Evolutionary conservation across 2,888 invertebrate genomes (phyloP).

Genomic region (Drosophila leonis): DNA sequence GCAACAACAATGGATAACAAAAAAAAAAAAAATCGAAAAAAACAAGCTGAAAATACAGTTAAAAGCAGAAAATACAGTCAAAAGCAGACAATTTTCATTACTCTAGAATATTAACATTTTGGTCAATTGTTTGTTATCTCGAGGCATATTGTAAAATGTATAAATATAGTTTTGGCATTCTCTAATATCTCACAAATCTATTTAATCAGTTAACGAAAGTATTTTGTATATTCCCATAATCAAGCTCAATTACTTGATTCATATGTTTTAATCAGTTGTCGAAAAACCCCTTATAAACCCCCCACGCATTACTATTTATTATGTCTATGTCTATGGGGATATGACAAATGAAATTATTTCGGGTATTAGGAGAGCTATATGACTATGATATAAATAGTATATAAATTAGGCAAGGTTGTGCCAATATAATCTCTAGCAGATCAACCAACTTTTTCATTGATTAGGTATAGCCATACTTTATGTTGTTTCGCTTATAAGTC

Average conservation of each 20-base stretch:
- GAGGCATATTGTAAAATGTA: not conserved
- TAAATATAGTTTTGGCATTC: not conserved
- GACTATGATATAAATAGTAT: not conserved
- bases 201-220: conserved; percentile 1
- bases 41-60: not conserved
- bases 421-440: not conserved
- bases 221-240: conserved; percentile 5
- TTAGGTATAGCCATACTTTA: not conserved
- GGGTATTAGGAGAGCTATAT: not conserved
- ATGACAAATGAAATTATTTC: conserved; percentile 9
- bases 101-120: not conserved
- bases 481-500: not conserved
- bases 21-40: not conserved
- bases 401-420: not conserved
- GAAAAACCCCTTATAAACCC: conserved; percentile 13
- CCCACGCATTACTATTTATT: not conserved
- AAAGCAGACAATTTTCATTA: not conserved
- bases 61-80: not conserved
- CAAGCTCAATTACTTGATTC: conserved; percentile 9
- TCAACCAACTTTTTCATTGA: not conserved
- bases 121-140: not conserved
- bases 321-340: not conserved
- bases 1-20: conserved; percentile 1
- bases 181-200: not conserved
- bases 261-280: conserved; percentile 9